A percentile compares a stretch with the other conserved stretches of the same genome.
phyloP scores from a whole-genome alignment of 2,113 vertebrate genomes.

The Chaetodon trifascialis region DNA sequence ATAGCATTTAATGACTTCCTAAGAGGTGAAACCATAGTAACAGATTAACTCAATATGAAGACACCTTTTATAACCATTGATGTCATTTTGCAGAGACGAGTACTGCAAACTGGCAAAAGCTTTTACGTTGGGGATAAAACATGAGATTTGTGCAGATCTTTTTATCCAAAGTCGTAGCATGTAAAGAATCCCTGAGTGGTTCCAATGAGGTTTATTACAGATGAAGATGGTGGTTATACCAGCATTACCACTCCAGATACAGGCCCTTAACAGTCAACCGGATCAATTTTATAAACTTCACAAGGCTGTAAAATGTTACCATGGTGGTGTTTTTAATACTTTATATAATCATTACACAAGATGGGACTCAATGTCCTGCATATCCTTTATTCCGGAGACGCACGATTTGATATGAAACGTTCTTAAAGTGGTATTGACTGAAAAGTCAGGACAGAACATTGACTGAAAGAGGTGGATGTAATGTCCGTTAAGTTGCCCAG shows the following conservation, averaged over 20 bases:
- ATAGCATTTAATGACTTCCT: conserved; percentile 63
- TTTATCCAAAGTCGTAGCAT: conserved; percentile 39
- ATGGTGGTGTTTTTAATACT: conserved; percentile 24
- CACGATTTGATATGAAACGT: neutral
- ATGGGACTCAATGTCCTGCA: neutral
- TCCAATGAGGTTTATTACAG: conserved; percentile 37
- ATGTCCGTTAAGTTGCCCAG: neutral
- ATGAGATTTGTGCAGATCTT: conserved; percentile 44
- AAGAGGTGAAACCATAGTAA: conserved; percentile 61
- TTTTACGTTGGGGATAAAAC: conserved; percentile 57
- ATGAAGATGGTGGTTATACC: conserved; percentile 12
- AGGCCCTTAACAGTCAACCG: conserved; percentile 15
- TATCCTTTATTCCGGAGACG: neutral
- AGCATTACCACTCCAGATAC: conserved; percentile 36
- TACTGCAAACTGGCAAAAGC: conserved; percentile 22
- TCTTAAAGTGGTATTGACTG: neutral
- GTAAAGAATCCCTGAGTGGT: conserved; percentile 9
- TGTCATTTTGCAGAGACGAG: conserved; percentile 49
- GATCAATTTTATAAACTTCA: conserved; percentile 15
- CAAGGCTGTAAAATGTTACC: conserved; percentile 22
- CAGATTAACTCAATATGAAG: conserved; percentile 66
- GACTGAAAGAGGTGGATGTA: neutral
- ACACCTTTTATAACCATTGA: conserved; percentile 65
- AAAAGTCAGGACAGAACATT: neutral
- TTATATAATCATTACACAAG: conserved; percentile 11